A percentile compares a stretch with the other conserved stretches of the same genome.
These are phyloP conservation scores for Tricholaema leucomelas DNA, from an alignment of 2,113 vertebrate species.

Conservation along the genomic window DNA sequence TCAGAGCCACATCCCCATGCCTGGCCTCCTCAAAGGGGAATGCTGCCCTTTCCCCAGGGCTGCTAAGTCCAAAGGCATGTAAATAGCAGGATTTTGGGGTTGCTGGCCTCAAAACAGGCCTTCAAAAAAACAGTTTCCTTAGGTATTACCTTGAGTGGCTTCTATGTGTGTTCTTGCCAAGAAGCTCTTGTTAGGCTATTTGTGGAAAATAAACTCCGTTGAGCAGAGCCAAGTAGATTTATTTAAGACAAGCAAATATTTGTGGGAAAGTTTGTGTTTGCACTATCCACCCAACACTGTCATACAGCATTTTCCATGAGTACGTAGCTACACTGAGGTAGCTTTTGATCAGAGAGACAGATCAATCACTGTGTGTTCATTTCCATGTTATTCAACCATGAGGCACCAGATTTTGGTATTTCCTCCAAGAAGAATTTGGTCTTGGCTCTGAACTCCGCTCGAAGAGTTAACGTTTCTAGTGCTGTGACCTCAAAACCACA, in stretches of 20 bases:
- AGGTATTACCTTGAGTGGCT: conserved; percentile 10
- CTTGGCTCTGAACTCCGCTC: conserved; percentile 13
- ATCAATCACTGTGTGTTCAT: not conserved
- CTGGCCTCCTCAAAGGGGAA: not conserved
- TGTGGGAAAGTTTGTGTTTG: conserved; percentile 40
- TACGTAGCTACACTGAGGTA: not conserved
- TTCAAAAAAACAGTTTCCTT: conserved; percentile 24
- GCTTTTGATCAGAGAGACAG: not conserved
- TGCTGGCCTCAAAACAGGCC: not conserved
- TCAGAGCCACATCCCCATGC: not conserved
- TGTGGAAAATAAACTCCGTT: conserved; percentile 18
- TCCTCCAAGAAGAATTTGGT: conserved; percentile 25
- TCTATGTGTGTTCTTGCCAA: not conserved
- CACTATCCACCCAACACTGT: not conserved
- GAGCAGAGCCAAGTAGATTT: conserved; percentile 5
- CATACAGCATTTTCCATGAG: conserved; percentile 14
- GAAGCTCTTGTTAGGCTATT: conserved; percentile 12
- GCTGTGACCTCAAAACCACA: conserved; percentile 55
- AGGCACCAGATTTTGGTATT: not conserved
- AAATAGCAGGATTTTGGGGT: not conserved
- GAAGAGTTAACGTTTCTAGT: conserved; percentile 50
- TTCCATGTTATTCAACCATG: not conserved
- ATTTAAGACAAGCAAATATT: conserved; percentile 52
- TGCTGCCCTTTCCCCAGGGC: not conserved
- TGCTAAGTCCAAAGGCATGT: not conserved